These are phyloP conservation scores for Pyrgus malvae DNA, from an alignment of 2,888 invertebrate species.

Conservation along the genomic window DNA sequence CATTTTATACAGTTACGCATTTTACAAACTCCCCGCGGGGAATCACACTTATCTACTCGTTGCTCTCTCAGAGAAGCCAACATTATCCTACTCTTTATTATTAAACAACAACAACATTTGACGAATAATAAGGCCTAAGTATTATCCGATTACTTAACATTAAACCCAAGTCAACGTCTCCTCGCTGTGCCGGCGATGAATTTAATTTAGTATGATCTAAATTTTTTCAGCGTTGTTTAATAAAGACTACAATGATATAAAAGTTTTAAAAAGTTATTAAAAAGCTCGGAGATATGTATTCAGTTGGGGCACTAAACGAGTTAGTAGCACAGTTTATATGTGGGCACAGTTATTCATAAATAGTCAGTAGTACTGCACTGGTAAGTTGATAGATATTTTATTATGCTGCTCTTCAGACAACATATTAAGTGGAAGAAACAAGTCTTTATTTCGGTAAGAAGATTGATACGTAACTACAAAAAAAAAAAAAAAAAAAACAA, in stretches of 20 bases:
- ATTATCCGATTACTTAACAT: constrained; percentile 28
- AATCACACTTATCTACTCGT: constrained; percentile 12
- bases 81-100: constrained; percentile 47
- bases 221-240: constrained; percentile 9
- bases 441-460: no score
- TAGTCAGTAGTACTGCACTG: no score
- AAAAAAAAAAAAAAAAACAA: no score
- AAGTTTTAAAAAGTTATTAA: no score
- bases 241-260: constrained; percentile 5
- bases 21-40: not conserved
- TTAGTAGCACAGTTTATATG: not conserved
- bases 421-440: no score
- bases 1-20: constrained; percentile 6
- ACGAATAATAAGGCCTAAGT: constrained; percentile 60
- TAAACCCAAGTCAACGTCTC: constrained; percentile 5
- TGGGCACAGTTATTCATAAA: not conserved
- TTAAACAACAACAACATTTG: constrained; percentile 63
- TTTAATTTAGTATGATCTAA: not conserved
- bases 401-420: no score
- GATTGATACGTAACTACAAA: no score
- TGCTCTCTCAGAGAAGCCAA: constrained; percentile 44
- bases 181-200: not conserved
- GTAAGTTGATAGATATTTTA: no score
- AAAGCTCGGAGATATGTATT: constrained; percentile 16
- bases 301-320: not conserved